Conservation (phyloP, 2,888 invertebrate genomes). For the Tetheella fluctuosa region DNA sequence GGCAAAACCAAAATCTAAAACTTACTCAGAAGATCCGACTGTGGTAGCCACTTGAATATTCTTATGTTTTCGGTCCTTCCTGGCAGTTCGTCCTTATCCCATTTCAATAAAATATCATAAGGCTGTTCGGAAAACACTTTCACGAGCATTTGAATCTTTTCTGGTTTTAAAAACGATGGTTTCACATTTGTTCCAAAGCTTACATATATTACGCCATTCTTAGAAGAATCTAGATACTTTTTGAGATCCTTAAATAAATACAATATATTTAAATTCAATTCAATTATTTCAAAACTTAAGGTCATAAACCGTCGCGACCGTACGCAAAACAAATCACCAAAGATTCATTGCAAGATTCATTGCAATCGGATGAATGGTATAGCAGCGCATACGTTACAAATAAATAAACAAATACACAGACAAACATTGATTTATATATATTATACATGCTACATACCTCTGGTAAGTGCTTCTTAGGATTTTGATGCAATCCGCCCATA, state of each 20-base stretch:
- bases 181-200: conserved; percentile 65
- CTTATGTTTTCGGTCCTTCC: conserved; percentile 44
- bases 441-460: conserved; percentile 29
- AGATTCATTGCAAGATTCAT: too few species aligned
- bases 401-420: too few species aligned
- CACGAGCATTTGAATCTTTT: conserved; percentile 45
- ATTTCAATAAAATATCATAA: conserved; percentile 69
- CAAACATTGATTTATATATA: too few species aligned
- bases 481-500: conserved; percentile 47
- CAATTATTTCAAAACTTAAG: too few species aligned
- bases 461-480: conserved; percentile 38
- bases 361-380: too few species aligned
- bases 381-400: too few species aligned
- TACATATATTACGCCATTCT: conserved; percentile 59
- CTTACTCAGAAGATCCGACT: conserved; percentile 37
- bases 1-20: conserved; percentile 12
- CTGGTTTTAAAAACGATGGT: conserved; percentile 45
- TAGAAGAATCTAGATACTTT: conserved; percentile 55
- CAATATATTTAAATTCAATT: conserved; percentile 4
- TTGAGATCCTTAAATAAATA: conserved; percentile 42
- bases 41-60: conserved; percentile 40
- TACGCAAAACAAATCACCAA: too few species aligned
- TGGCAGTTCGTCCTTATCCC: conserved; percentile 51
- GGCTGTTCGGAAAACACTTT: conserved; percentile 58
- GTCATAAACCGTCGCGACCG: too few species aligned